Evolutionary conservation across 2,888 invertebrate species (phyloP).

Genomic region (Quadroppia sp.): DNA sequence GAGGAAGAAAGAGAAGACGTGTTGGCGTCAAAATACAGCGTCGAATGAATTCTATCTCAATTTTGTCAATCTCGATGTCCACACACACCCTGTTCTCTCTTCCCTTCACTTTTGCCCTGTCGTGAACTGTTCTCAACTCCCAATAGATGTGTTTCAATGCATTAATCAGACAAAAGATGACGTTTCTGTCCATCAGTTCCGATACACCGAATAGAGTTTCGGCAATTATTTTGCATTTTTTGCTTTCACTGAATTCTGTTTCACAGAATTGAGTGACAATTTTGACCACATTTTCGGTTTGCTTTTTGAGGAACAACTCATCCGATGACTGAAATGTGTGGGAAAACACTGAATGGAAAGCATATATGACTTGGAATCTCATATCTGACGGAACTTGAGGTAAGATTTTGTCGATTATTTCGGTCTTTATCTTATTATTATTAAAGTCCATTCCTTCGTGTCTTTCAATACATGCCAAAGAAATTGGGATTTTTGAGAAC

Average conservation of each 20-base stretch:
- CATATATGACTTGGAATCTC: neutral
- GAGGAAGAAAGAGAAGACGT: conserved; percentile 42
- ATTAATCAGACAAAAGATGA: conserved; percentile 38
- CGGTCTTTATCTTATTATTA: neutral
- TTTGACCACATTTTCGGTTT: neutral
- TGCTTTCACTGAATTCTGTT: too few species aligned
- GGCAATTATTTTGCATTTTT: conserved; percentile 41
- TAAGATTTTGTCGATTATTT: neutral
- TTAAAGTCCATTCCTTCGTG: neutral
- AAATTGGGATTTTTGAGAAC: conserved; percentile 1
- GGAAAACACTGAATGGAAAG: neutral
- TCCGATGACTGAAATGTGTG: neutral
- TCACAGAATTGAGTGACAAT: neutral
- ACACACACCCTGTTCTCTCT: neutral
- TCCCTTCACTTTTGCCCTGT: neutral
- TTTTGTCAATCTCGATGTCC: neutral
- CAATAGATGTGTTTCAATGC: conserved; percentile 42
- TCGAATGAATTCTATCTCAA: conserved; percentile 37
- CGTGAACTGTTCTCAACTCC: too few species aligned
- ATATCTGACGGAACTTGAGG: neutral
- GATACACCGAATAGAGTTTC: conserved; percentile 44
- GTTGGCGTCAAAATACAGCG: conserved; percentile 47
- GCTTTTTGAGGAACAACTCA: neutral
- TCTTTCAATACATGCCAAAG: neutral
- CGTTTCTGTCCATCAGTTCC: conserved; percentile 40